These are phyloP conservation scores for Chrysochloris asiatica DNA, from an alignment of 2,113 vertebrate genomes.

Conservation along the genomic window DNA sequence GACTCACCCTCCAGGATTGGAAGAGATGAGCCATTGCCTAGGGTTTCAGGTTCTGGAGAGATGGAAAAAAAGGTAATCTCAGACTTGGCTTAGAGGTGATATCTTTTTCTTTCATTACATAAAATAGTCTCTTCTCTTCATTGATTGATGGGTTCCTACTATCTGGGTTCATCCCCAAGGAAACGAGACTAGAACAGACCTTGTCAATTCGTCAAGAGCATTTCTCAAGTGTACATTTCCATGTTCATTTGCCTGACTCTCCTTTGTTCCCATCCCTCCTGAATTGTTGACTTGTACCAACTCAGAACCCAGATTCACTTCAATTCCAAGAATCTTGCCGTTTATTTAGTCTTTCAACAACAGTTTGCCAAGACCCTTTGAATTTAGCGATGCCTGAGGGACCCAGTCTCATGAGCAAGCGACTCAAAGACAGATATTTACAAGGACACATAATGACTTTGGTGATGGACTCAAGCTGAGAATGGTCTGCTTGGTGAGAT, in stretches of 20 bases:
- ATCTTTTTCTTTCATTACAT: background rate
- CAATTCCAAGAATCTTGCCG: background rate
- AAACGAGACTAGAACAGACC: too few species aligned
- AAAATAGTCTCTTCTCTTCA: background rate
- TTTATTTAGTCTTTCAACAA: background rate
- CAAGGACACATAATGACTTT: background rate
- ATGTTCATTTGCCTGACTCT: accelerated
- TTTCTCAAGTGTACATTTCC: too few species aligned
- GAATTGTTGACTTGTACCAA: too few species aligned
- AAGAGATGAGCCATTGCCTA: background rate
- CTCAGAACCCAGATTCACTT: too few species aligned
- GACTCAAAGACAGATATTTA: background rate
- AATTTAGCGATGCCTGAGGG: background rate
- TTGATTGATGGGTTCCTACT: background rate
- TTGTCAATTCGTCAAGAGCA: too few species aligned
- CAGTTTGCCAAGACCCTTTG: background rate
- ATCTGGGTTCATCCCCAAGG: too few species aligned
- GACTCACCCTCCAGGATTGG: background rate
- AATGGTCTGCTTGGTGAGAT: background rate
- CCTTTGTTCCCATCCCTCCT: background rate
- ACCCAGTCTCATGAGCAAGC: background rate
- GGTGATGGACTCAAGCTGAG: background rate
- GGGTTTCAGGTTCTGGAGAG: background rate
- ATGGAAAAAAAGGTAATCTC: background rate
- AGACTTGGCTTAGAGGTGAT: accelerated